Evolutionary conservation across 2,113 vertebrate species (phyloP), one percentile per base, ranked within the genome.

Genomic region (Mesoclemmys tuberculata): DNA sequence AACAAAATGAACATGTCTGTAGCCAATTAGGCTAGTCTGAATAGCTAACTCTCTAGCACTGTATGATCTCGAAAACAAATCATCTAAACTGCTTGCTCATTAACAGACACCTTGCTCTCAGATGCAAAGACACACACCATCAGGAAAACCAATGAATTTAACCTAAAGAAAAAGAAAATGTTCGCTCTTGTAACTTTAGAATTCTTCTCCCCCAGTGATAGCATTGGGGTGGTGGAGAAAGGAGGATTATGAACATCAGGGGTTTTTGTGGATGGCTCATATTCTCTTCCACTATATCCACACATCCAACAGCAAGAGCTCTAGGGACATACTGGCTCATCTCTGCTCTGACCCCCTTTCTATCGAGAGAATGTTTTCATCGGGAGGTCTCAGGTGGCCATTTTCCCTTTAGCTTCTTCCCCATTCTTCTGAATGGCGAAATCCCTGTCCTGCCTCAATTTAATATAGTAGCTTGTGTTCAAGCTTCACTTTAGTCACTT

Each of bases 41-140:
- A 95, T 90, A 83, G 38, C 64, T 86, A 13, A 92, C 4, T 7
- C 18, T 24, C 90, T 4, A 44, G 51, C 54, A 71, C 74, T 93
- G 82, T 35, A 5, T 68, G 90, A 95, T 79, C 93, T 93, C 24
- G 80, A 27, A 89, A 93, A 85, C 80, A 84, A 87, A 85, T 84
- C 21, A 56, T 71, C 12, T 51, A 31, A 14, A 56, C 86, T 77
- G 10, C 4, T 14, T 29, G 7, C 16, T 75, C 44, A 46, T 49
- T 75, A 84, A 71, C 8, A 84, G 83, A 77, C 49, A 58, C 79
- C 80, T 38, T 21, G 80, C 48, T 87, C 48, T 4, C 82, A 78
- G 82, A 82, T 85, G 19, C 18, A 56, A 48, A 92, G 44, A 87
- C 35, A 61, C 38, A 61, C 75, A 79, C 29, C 88, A 79, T 74